These are phyloP conservation scores for Glaucopsyche alexis DNA, from an alignment of 2,888 invertebrate species.

Conservation along the genomic window DNA sequence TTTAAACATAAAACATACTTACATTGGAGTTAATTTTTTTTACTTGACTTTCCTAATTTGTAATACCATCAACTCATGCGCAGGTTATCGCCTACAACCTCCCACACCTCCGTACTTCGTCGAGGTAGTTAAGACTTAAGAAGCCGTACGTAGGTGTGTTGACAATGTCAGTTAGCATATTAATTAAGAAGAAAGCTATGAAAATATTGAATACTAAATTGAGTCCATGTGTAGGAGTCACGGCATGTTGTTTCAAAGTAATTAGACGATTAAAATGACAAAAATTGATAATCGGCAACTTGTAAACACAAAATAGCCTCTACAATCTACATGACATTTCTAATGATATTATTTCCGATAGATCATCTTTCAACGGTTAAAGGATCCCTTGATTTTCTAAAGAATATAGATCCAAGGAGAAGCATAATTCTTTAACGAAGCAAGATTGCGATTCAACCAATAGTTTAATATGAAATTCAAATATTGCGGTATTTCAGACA, in stretches of 20 bases:
- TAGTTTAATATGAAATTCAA: neutral
- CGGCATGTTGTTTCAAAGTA: slow-evolving; percentile 22
- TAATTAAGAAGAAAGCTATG: slow-evolving; percentile 75
- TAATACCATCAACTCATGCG: slow-evolving; percentile 58
- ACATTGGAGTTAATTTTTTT: slow-evolving; percentile 22
- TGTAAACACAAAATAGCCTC: neutral
- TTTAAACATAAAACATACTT: slow-evolving; percentile 24
- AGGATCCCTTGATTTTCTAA: neutral
- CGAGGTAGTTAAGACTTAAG: slow-evolving; percentile 35
- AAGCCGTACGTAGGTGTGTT: slow-evolving; percentile 60
- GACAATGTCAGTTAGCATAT: slow-evolving; percentile 76
- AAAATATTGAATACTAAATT: slow-evolving; percentile 64
- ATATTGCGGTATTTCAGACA: neutral
- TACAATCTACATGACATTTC: slow-evolving; percentile 2
- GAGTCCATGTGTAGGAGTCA: slow-evolving; percentile 29
- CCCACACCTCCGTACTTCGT: slow-evolving; percentile 39
- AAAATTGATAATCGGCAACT: slow-evolving; percentile 16
- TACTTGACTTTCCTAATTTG: slow-evolving; percentile 14
- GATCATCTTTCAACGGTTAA: neutral
- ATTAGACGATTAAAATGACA: slow-evolving; percentile 27
- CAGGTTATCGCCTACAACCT: slow-evolving; percentile 38
- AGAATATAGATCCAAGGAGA: neutral
- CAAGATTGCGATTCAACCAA: neutral
- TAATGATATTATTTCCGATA: neutral
- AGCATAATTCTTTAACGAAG: neutral